A percentile compares a stretch with the other conserved stretches of the same genome.
Evolutionary conservation across 2,113 vertebrate species (phyloP).

Genomic region (Oncorhynchus keta): DNA sequence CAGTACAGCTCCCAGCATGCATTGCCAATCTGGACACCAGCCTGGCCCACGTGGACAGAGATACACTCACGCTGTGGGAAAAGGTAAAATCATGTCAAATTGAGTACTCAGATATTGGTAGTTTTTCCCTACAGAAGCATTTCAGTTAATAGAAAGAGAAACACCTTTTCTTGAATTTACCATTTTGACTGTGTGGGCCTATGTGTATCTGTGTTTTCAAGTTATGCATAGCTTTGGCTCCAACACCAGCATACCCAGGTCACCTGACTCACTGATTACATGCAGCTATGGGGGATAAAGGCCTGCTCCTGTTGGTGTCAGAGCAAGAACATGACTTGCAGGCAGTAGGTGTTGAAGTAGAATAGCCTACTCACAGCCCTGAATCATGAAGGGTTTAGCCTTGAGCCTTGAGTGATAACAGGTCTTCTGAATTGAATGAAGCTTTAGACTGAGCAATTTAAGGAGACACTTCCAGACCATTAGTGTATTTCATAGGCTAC

Average conservation of each 20-base stretch:
- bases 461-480: too few relatives aligned
- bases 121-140: not conserved
- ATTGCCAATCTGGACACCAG: constrained; percentile 74
- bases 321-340: not conserved
- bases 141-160: not conserved
- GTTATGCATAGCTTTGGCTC: not conserved
- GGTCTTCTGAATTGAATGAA: too few relatives aligned
- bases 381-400: too few relatives aligned
- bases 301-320: constrained; percentile 3
- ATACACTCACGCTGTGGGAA: constrained; percentile 52
- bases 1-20: constrained; percentile 76
- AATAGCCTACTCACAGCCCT: too few relatives aligned
- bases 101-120: not conserved
- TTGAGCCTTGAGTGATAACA: too few relatives aligned
- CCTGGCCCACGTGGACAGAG: constrained; percentile 57
- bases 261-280: constrained; percentile 18
- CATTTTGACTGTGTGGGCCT: not conserved
- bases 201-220: too few relatives aligned
- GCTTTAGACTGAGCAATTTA: too few relatives aligned
- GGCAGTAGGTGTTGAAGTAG: too few relatives aligned
- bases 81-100: not conserved
- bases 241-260: not conserved
- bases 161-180: not conserved
- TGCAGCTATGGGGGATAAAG: constrained; percentile 7
- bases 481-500: too few relatives aligned